A percentile compares a stretch with the other conserved stretches of the same genome.
These are phyloP conservation scores for Drosophila santomea DNA, from an alignment of 1,140 invertebrate genomes.

Conservation along the genomic window DNA sequence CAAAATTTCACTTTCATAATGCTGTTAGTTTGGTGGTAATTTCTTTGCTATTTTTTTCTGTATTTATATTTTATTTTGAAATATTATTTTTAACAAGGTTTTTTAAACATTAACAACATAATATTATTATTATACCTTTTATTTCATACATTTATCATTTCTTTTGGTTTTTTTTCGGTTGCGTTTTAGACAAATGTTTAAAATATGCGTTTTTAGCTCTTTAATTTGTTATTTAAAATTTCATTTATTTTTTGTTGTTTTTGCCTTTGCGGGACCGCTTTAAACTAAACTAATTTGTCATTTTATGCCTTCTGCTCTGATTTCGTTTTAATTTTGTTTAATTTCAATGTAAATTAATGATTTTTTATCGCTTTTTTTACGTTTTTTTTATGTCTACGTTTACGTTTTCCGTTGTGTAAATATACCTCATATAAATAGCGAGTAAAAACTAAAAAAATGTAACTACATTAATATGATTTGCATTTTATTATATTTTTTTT, in stretches of 20 bases:
- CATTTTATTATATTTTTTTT: conserved; percentile 16
- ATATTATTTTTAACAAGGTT: conserved; percentile 83
- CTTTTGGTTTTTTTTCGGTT: conserved; percentile 38
- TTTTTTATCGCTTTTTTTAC: conserved; percentile 50
- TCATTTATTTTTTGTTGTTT: conserved; percentile 38
- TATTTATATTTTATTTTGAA: conserved; percentile 78
- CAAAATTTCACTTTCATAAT: conserved; percentile 75
- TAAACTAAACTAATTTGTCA: conserved; percentile 62
- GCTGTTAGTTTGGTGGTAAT: conserved; percentile 11
- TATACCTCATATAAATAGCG: conserved; percentile 75
- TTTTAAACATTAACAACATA: conserved; percentile 83
- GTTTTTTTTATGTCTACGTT: conserved; percentile 54
- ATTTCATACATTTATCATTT: conserved; percentile 75
- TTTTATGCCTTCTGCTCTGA: conserved; percentile 47
- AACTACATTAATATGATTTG: conserved; percentile 59
- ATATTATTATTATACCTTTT: conserved; percentile 79
- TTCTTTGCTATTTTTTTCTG: conserved; percentile 45
- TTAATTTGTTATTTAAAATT: conserved; percentile 66
- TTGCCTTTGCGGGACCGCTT: conserved; percentile 33
- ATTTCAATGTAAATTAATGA: conserved; percentile 54
- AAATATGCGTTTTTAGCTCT: conserved; percentile 68
- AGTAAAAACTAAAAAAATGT: conserved; percentile 74
- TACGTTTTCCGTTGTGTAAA: conserved; percentile 64
- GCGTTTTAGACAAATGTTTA: conserved; percentile 75
- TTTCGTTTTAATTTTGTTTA: conserved; percentile 35